phyloP scores from a whole-genome alignment of 2,888 invertebrate genomes.

The Tachina lurida region DNA sequence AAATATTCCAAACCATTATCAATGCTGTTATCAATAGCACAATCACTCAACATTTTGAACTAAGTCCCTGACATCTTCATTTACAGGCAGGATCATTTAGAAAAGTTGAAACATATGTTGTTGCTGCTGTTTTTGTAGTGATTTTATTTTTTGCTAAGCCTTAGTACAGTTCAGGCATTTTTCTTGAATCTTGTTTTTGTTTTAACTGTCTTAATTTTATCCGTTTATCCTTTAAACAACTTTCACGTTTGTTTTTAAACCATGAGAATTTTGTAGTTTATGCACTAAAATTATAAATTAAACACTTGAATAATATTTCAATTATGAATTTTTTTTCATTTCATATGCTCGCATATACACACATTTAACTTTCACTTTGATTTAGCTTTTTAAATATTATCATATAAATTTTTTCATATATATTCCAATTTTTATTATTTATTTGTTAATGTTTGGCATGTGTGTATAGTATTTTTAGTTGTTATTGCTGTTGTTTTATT shows the following conservation, averaged over 20 bases:
- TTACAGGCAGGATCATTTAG: not conserved
- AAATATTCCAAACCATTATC: conserved; percentile 5
- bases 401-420: not conserved
- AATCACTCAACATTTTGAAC: conserved; percentile 31
- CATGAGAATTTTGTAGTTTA: not conserved
- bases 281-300: conserved; percentile 34
- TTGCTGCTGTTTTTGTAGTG: conserved; percentile 1
- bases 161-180: not conserved
- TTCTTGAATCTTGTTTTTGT: not conserved
- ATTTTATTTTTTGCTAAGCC: not conserved
- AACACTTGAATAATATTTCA: not conserved
- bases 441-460: conserved; percentile 8
- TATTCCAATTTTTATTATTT: conserved; percentile 4
- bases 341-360: not conserved
- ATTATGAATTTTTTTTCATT: not conserved
- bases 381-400: not conserved
- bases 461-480: conserved; percentile 41
- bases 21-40: not conserved
- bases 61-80: conserved; percentile 16
- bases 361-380: conserved; percentile 17
- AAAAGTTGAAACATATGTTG: conserved; percentile 10
- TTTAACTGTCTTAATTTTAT: not conserved
- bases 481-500: conserved; percentile 46
- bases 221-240: not conserved
- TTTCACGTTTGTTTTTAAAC: not conserved